These are phyloP conservation scores for Spilarctia lutea DNA, from an alignment of 2,888 invertebrate species.

Conservation along the genomic window DNA sequence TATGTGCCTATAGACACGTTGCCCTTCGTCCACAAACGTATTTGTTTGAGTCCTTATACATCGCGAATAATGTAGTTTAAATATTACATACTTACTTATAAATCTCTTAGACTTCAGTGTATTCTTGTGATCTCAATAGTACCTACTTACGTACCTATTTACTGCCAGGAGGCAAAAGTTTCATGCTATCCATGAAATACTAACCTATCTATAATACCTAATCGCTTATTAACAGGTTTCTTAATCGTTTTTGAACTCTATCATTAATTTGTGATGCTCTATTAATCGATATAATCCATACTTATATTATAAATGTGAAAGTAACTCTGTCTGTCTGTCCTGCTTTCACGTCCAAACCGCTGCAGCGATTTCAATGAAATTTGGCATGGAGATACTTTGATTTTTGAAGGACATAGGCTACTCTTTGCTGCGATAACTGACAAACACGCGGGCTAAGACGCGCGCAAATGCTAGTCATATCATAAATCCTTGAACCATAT, in stretches of 20 bases:
- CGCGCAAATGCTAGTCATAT: too few species aligned
- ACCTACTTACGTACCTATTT: background rate
- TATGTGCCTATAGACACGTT: background rate
- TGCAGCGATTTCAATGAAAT: too few species aligned
- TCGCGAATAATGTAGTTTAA: background rate
- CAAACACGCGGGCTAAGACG: too few species aligned
- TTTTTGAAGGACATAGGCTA: too few species aligned
- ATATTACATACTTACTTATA: background rate
- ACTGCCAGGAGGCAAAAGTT: background rate
- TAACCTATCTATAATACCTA: background rate
- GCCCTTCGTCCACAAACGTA: background rate
- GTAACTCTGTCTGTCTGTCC: too few species aligned
- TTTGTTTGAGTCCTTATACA: background rate
- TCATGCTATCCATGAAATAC: background rate
- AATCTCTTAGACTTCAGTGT: background rate
- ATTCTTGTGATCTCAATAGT: background rate
- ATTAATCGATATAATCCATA: background rate
- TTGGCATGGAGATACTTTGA: too few species aligned
- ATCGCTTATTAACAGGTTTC: background rate
- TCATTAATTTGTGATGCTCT: background rate
- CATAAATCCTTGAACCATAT: constrained; percentile 1
- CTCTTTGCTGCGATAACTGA: too few species aligned
- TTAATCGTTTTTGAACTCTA: background rate
- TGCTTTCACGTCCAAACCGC: too few species aligned
- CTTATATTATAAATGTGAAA: too few species aligned